Conservation (phyloP, 2,797 vertebrate species). For the Babyrousa celebensis region DNA sequence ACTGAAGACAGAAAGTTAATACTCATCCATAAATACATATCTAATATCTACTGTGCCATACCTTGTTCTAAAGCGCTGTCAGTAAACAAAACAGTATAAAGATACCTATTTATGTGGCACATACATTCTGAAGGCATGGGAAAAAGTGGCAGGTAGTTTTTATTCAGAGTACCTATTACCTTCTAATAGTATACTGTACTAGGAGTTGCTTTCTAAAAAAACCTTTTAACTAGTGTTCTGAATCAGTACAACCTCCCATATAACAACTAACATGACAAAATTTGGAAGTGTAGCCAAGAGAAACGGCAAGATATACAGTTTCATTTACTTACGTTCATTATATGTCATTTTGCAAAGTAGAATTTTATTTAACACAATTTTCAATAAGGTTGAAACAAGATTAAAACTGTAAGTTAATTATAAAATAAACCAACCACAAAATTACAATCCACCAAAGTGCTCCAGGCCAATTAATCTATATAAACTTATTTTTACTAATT, state of each 20-base stretch:
- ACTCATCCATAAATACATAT: conserved; percentile 31
- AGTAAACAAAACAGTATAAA: neutral
- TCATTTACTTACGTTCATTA: conserved; percentile 53
- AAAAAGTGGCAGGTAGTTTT: neutral
- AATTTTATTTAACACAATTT: conserved; percentile 63
- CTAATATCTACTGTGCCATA: neutral
- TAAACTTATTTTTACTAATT: conserved; percentile 65
- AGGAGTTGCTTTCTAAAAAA: neutral
- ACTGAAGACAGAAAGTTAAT: conserved; percentile 55
- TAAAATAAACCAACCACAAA: conserved; percentile 73
- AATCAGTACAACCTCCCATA: conserved; percentile 18
- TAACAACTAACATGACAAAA: conserved; percentile 44
- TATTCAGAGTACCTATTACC: neutral
- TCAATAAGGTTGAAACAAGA: conserved; percentile 68
- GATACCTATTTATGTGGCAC: neutral
- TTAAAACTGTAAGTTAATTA: conserved; percentile 54
- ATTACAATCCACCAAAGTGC: conserved; percentile 63
- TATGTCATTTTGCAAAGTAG: conserved; percentile 52
- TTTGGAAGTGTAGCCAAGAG: conserved; percentile 39
- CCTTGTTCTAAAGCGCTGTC: neutral
- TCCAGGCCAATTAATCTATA: conserved; percentile 28
- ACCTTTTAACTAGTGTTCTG: conserved; percentile 28
- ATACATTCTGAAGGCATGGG: neutral
- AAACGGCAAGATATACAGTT: neutral
- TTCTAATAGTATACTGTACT: neutral